Evolutionary conservation across 1,140 invertebrate species (phyloP).

Genomic region (Gyrodactylus bullatarudis): DNA sequence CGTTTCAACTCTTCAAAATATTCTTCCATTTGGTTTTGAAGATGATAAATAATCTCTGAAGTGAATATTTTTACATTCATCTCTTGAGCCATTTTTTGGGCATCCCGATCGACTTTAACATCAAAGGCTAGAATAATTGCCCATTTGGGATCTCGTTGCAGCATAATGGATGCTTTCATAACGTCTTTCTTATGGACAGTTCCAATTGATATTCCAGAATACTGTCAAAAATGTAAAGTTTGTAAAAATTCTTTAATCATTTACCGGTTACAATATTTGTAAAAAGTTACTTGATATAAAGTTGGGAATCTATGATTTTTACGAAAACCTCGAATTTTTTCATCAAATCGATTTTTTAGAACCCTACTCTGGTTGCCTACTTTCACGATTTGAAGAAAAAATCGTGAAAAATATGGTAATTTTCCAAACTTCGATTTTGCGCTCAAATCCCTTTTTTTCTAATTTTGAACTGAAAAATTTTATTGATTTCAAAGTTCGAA

Average conservation of each 20-base stretch:
- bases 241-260: slow-evolving; percentile 18
- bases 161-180: slow-evolving; percentile 92
- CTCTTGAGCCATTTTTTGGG: slow-evolving; percentile 71
- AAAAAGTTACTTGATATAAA: too few species aligned
- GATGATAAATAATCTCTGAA: slow-evolving; percentile 96
- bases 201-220: slow-evolving; percentile 85
- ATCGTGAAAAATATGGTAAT: too few species aligned
- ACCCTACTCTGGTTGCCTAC: too few species aligned
- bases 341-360: too few species aligned
- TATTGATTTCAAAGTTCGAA: too few species aligned
- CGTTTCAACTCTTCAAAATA: slow-evolving; percentile 69
- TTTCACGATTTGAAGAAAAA: too few species aligned
- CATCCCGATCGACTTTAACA: slow-evolving; percentile 82
- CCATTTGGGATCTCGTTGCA: slow-evolving; percentile 81
- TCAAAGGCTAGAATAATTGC: slow-evolving; percentile 95
- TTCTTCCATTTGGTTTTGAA: slow-evolving; percentile 81
- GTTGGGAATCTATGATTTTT: too few species aligned
- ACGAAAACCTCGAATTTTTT: too few species aligned
- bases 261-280: not conserved
- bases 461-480: too few species aligned
- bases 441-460: too few species aligned
- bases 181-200: slow-evolving; percentile 96
- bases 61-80: slow-evolving; percentile 81
- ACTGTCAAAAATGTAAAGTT: slow-evolving; percentile 33
- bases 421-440: too few species aligned